Evolutionary conservation across 1,140 invertebrate genomes (phyloP).

Genomic region (Tetragonula clypearis): DNA sequence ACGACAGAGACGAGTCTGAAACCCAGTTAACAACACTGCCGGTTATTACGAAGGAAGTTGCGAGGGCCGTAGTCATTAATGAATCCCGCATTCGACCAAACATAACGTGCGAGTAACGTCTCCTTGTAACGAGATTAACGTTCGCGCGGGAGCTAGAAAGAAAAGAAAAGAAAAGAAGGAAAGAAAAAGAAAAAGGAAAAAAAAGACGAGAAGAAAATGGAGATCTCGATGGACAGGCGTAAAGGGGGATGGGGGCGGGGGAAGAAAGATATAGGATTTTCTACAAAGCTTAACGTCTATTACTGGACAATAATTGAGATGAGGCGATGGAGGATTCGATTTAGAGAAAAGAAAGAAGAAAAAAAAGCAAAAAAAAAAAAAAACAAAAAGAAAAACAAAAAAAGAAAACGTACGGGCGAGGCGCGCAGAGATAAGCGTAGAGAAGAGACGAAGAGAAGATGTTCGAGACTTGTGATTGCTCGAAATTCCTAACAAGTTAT

Average conservation of each 20-base stretch:
- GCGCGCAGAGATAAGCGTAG: background rate
- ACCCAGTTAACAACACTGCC: background rate
- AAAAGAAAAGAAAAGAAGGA: no score
- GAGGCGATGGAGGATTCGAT: constrained; percentile 21
- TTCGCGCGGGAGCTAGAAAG: background rate
- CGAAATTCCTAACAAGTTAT: constrained; percentile 53
- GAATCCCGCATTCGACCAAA: constrained; percentile 48
- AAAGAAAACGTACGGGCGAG: background rate
- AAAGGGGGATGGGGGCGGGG: background rate
- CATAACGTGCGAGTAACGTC: constrained; percentile 40
- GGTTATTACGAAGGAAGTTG: constrained; percentile 41
- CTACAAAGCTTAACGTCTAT: constrained; percentile 56
- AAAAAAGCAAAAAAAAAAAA: background rate
- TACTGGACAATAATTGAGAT: constrained; percentile 61
- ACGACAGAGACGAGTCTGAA: background rate
- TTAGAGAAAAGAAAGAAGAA: background rate
- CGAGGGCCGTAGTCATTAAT: constrained; percentile 48
- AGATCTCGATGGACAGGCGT: background rate
- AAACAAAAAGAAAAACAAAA: no score
- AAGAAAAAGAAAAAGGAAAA: no score
- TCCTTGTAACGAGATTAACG: constrained; percentile 39
- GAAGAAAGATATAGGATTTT: constrained; percentile 41
- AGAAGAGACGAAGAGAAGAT: background rate
- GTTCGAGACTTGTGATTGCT: constrained; percentile 54
- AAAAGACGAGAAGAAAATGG: background rate